phyloP scores from a whole-genome alignment of 2,113 vertebrate species.

The Numida meleagris region DNA sequence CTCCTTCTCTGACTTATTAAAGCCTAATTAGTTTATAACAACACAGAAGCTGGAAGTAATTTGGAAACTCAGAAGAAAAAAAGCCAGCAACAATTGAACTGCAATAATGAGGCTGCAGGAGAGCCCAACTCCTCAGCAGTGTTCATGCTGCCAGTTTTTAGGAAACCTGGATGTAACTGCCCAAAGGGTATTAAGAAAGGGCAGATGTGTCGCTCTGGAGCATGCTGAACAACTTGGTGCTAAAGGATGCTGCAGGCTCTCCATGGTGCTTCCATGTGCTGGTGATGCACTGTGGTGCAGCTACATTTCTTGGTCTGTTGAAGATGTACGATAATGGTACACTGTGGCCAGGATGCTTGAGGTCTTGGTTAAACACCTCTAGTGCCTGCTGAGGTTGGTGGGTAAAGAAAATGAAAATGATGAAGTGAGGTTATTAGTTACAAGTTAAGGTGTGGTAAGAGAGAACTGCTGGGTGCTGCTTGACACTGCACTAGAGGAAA shows the following conservation, averaged over 20 bases:
- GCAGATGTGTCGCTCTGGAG: background rate
- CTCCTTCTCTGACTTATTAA: slow-evolving; percentile 63
- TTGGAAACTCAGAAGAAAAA: slow-evolving; percentile 29
- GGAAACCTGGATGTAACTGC: background rate
- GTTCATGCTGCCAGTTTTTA: slow-evolving; percentile 18
- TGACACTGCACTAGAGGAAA: background rate
- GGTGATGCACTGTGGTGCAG: background rate
- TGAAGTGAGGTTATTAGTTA: background rate
- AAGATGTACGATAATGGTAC: background rate
- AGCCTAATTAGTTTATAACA: slow-evolving; percentile 62
- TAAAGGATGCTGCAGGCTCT: background rate
- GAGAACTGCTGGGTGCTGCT: background rate
- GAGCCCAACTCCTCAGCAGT: slow-evolving; percentile 34
- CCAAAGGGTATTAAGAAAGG: background rate
- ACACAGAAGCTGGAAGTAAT: slow-evolving; percentile 54
- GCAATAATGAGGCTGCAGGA: slow-evolving; percentile 30
- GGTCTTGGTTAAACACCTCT: background rate
- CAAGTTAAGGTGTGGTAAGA: background rate
- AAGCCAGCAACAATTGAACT: slow-evolving; percentile 46
- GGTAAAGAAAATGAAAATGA: slow-evolving; percentile 10
- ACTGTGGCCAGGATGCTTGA: background rate
- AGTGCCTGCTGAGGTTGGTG: background rate
- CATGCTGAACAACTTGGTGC: background rate
- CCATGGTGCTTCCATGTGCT: background rate
- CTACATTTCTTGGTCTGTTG: background rate